Conservation (phyloP, 2,113 vertebrate genomes). For the Clarias macrocephalus region DNA sequence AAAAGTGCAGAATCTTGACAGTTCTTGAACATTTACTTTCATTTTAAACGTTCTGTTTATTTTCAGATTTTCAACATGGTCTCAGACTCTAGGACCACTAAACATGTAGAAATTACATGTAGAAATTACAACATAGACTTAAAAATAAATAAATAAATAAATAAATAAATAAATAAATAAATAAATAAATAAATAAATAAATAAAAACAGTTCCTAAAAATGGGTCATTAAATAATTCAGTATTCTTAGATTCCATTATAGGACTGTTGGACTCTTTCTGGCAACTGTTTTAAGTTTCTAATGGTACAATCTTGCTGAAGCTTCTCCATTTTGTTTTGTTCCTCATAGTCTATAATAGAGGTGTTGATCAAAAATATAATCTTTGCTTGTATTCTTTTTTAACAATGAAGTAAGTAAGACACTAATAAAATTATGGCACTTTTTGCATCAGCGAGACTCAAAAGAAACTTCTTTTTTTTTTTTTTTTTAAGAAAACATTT, state of each 20-base stretch:
- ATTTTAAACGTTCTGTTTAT: background rate
- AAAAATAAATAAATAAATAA: background rate
- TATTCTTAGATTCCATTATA: background rate
- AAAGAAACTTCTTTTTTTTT: background rate
- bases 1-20: background rate
- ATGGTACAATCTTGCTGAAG: background rate
- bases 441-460: conserved; percentile 62
- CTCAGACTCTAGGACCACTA: background rate
- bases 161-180: too few species aligned
- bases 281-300: background rate
- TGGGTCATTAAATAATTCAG: background rate
- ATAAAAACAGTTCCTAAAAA: background rate
- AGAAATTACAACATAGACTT: background rate
- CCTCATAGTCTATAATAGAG: conserved; percentile 5
- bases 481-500: conserved; percentile 58
- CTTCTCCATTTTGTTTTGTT: background rate
- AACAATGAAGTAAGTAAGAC: conserved; percentile 57
- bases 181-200: too few species aligned
- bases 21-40: background rate
- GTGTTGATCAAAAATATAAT: conserved; percentile 22
- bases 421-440: conserved; percentile 69
- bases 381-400: conserved; percentile 13
- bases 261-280: background rate
- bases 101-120: background rate
- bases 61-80: background rate